These are phyloP conservation scores for Falco columbarius DNA, from an alignment of 2,797 vertebrate genomes.

Conservation along the genomic window DNA sequence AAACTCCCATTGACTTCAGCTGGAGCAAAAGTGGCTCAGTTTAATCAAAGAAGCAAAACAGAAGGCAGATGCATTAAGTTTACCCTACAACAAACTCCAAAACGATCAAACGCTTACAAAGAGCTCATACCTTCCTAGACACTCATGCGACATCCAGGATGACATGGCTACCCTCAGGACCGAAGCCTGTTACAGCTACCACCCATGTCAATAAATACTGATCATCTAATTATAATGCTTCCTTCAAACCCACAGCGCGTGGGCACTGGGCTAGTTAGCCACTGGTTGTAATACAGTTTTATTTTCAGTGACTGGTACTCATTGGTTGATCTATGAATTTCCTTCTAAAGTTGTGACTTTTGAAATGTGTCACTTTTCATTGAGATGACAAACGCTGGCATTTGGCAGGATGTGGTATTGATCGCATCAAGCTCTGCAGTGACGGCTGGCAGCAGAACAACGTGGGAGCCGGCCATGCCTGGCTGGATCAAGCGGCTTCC, in stretches of 20 bases:
- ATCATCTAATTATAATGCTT: not conserved
- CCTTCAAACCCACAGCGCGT: not conserved
- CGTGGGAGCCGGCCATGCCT: rapidly evolving
- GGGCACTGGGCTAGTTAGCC: not conserved
- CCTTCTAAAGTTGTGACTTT: not conserved
- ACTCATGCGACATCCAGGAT: not conserved
- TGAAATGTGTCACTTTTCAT: constrained; percentile 1
- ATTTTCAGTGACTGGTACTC: not conserved
- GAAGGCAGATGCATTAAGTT: not conserved
- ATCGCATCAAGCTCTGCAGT: not conserved
- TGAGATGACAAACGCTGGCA: constrained; percentile 17
- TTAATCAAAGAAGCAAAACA: constrained; percentile 29
- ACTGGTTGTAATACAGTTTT: not conserved
- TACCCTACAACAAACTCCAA: not conserved
- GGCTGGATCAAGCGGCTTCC: not conserved
- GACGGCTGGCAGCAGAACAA: not conserved
- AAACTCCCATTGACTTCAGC: not conserved
- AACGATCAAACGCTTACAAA: constrained; percentile 19
- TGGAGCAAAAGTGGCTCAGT: not conserved
- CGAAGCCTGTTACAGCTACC: not conserved
- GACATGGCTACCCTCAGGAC: not conserved
- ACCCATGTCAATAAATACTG: not conserved
- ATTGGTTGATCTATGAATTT: not conserved
- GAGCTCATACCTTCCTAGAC: not conserved
- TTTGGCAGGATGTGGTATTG: not conserved